These are phyloP conservation scores for Amorpha juglandis DNA, from an alignment of 2,888 invertebrate genomes.

Conservation along the genomic window DNA sequence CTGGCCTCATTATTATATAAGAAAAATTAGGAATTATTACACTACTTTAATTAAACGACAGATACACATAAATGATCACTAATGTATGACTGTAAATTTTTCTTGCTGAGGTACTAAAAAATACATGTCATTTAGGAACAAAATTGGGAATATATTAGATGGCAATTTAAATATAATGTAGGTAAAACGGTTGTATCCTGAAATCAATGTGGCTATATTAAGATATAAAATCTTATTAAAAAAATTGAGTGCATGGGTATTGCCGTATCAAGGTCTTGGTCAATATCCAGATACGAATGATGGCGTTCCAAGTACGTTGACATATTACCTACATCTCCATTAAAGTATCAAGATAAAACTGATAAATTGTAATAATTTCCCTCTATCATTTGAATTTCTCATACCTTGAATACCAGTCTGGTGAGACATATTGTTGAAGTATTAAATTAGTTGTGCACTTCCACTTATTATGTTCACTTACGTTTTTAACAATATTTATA, in stretches of 20 bases:
- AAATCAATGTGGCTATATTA: not conserved
- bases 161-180: too few species aligned
- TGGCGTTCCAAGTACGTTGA: not conserved
- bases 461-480: slow-evolving; percentile 10
- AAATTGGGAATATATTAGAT: too few species aligned
- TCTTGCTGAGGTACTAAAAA: too few species aligned
- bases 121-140: too few species aligned
- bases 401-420: slow-evolving; percentile 95
- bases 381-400: slow-evolving; percentile 32
- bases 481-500: slow-evolving; percentile 5
- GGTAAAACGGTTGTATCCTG: not conserved
- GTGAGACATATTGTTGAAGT: slow-evolving; percentile 89
- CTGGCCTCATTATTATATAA: too few species aligned
- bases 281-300: not conserved
- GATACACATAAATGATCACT: too few species aligned
- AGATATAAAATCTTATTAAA: slow-evolving; percentile 1
- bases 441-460: slow-evolving; percentile 26
- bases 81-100: too few species aligned
- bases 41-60: too few species aligned
- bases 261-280: not conserved
- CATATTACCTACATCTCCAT: not conserved
- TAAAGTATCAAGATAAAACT: not conserved
- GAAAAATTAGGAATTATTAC: too few species aligned
- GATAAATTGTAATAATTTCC: slow-evolving; percentile 30
- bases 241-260: slow-evolving; percentile 5